Percentiles rank a stretch among this genome's conserved stretches.
These are phyloP conservation scores for Tenthredo mesomela DNA, from an alignment of 2,888 invertebrate species.

Conservation along the genomic window DNA sequence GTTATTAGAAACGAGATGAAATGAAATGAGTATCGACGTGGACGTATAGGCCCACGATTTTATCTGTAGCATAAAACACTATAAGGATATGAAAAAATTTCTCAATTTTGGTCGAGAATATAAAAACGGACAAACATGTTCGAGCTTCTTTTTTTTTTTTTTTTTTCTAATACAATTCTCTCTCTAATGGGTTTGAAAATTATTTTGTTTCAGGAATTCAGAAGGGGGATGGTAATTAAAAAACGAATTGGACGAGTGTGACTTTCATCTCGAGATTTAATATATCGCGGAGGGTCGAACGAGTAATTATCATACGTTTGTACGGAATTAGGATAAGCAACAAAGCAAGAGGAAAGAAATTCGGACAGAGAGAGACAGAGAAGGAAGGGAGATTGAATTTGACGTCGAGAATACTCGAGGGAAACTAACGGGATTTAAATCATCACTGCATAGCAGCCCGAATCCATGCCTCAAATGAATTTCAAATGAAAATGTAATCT, in stretches of 20 bases:
- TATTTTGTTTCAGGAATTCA: constrained; percentile 22
- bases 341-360: background rate
- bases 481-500: constrained; percentile 64
- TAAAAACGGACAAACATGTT: too few relatives aligned
- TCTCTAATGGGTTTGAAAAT: background rate
- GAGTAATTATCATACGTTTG: background rate
- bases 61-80: too few relatives aligned
- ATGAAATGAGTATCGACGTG: background rate
- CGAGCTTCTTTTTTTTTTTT: background rate
- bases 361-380: background rate
- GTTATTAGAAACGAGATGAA: background rate
- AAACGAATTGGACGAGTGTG: background rate
- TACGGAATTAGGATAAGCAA: background rate
- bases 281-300: background rate
- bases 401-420: background rate
- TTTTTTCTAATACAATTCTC: too few relatives aligned
- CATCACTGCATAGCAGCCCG: background rate
- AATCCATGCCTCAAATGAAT: constrained; percentile 54
- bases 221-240: background rate
- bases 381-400: background rate
- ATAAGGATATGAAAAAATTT: too few relatives aligned
- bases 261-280: background rate
- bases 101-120: too few relatives aligned
- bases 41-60: too few relatives aligned
- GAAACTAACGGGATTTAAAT: constrained; percentile 30